These are phyloP conservation scores for Chymomyza procnemis DNA, from an alignment of 2,888 invertebrate genomes.

Conservation along the genomic window DNA sequence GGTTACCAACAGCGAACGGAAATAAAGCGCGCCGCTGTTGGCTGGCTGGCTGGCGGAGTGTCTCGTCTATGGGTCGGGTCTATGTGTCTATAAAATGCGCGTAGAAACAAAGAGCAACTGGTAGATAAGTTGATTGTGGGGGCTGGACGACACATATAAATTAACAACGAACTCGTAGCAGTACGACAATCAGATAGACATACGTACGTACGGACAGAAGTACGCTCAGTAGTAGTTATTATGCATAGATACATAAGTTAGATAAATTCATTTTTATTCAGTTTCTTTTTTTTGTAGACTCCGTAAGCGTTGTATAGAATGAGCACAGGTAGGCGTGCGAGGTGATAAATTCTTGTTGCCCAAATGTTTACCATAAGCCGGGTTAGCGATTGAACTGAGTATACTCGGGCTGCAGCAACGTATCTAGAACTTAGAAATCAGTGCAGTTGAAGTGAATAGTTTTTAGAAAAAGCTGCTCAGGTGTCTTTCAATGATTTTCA, in stretches of 20 bases:
- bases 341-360: too few relatives aligned
- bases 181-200: conserved; percentile 10
- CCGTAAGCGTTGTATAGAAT: too few relatives aligned
- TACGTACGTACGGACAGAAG: background rate
- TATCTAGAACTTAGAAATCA: too few relatives aligned
- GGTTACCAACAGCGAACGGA: conserved; percentile 43
- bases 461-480: too few relatives aligned
- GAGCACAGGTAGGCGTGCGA: too few relatives aligned
- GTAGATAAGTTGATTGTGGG: conserved; percentile 64
- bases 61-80: conserved; percentile 17
- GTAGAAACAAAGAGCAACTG: conserved; percentile 57
- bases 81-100: conserved; percentile 42
- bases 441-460: too few relatives aligned
- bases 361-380: too few relatives aligned
- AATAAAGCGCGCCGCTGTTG: conserved; percentile 51
- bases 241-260: conserved; percentile 26
- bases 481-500: too few relatives aligned
- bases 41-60: background rate
- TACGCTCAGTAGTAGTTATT: conserved; percentile 15
- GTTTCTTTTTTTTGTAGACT: background rate
- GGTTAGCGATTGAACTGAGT: too few relatives aligned
- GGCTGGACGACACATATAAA: conserved; percentile 71
- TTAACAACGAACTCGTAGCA: conserved; percentile 53
- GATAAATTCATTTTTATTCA: background rate
- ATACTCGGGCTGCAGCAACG: too few relatives aligned